Conservation (phyloP, 2,797 vertebrate species). For the Gymnodraco acuticeps region DNA sequence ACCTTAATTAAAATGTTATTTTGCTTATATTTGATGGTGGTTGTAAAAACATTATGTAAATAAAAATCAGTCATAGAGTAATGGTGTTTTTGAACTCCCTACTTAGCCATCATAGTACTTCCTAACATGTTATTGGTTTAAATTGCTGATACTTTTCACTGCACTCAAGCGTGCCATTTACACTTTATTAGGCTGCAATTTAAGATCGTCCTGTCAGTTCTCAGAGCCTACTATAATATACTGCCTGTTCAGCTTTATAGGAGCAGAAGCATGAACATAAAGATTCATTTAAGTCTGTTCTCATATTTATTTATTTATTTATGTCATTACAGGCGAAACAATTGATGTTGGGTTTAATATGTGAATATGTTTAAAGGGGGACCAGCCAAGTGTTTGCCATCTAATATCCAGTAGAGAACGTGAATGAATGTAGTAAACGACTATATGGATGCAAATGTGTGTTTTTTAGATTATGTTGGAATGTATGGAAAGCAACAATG, state of each 20-base stretch:
- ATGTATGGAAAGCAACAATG: not conserved
- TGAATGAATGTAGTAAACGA: constrained; percentile 5
- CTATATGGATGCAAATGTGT: not conserved
- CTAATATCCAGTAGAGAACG: not conserved
- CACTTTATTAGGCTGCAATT: constrained; percentile 44
- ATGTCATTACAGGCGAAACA: too few relatives aligned
- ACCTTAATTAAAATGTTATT: not conserved
- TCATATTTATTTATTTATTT: not conserved
- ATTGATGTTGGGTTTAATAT: not conserved
- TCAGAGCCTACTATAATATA: constrained; percentile 12
- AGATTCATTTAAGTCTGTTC: not conserved
- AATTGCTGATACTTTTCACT: constrained; percentile 18
- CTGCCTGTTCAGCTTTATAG: not conserved
- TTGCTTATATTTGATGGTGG: not conserved
- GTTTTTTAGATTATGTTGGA: constrained; percentile 3
- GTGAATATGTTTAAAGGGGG: not conserved
- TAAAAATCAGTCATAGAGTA: not conserved
- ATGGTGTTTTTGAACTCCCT: not conserved
- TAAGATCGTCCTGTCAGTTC: constrained; percentile 8
- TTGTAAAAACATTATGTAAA: not conserved
- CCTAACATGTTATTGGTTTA: constrained; percentile 7
- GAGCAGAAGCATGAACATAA: not conserved
- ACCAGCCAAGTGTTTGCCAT: not conserved
- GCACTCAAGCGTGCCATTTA: constrained; percentile 20
- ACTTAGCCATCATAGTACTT: not conserved